Conservation (phyloP, 2,888 invertebrate species). For the Mesoligia furuncula region DNA sequence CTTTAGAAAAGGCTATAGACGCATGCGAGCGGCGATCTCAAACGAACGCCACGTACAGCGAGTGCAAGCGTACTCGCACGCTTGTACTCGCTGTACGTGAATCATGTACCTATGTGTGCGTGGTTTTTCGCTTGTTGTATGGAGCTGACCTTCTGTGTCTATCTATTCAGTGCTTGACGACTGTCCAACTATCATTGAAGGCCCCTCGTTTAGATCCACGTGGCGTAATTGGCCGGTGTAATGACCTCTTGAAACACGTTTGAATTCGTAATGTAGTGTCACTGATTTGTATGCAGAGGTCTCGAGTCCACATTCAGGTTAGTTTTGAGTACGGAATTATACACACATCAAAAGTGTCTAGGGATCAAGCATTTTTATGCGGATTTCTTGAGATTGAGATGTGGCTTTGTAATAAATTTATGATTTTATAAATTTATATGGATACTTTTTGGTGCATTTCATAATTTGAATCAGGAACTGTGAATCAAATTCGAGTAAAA, state of each 20-base stretch:
- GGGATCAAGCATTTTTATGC: too few relatives aligned
- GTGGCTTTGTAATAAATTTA: too few relatives aligned
- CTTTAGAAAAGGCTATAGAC: background rate
- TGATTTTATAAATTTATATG: too few relatives aligned
- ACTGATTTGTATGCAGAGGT: constrained; percentile 50
- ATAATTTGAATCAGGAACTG: too few relatives aligned
- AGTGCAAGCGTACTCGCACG: too few relatives aligned
- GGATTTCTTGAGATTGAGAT: too few relatives aligned
- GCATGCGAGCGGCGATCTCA: background rate
- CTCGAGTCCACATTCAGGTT: constrained; percentile 6
- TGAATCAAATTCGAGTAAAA: too few relatives aligned
- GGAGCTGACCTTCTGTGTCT: constrained; percentile 17
- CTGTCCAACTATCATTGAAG: constrained; percentile 63
- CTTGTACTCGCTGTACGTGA: background rate
- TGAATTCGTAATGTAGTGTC: constrained; percentile 57
- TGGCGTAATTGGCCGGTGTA: constrained; percentile 61
- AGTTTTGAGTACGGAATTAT: constrained; percentile 12
- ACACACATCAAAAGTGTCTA: too few relatives aligned
- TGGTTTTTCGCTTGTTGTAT: background rate
- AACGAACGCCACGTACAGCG: background rate
- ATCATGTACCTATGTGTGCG: background rate
- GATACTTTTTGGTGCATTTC: too few relatives aligned
- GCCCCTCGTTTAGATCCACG: constrained; percentile 59
- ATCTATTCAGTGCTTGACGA: constrained; percentile 35
- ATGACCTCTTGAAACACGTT: constrained; percentile 62